phyloP scores from a whole-genome alignment of 2,113 vertebrate species.

The Actenoides lindsayi region DNA sequence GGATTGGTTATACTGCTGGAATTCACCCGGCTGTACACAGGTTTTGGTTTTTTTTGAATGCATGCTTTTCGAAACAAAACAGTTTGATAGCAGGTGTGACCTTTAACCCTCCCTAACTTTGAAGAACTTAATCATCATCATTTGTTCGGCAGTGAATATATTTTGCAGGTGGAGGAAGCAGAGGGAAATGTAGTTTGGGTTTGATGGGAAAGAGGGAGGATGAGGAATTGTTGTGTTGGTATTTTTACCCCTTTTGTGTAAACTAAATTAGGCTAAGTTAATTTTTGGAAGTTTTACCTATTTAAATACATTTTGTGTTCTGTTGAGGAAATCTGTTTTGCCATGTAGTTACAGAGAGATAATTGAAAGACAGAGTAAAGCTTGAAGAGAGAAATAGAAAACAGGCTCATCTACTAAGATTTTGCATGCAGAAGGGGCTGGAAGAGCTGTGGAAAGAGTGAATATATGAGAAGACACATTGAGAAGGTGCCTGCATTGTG shows the following conservation, averaged over 20 bases:
- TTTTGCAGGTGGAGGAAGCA: conserved; percentile 57
- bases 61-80: conserved; percentile 73
- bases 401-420: not conserved
- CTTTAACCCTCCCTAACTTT: conserved; percentile 74
- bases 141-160: conserved; percentile 49
- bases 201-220: not conserved
- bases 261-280: not conserved
- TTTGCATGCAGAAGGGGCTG: not conserved
- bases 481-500: not conserved
- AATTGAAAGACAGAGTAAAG: not conserved
- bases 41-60: conserved; percentile 67
- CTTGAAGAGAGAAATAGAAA: not conserved
- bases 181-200: conserved; percentile 40
- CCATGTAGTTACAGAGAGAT: not conserved
- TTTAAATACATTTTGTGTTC: not conserved
- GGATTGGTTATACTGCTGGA: conserved; percentile 77
- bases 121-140: conserved; percentile 58
- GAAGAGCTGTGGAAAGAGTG: not conserved
- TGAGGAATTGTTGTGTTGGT: not conserved
- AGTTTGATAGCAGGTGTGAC: conserved; percentile 83
- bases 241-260: not conserved
- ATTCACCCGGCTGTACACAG: conserved; percentile 69
- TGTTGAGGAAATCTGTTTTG: not conserved
- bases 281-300: not conserved
- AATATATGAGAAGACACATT: not conserved